A percentile compares a stretch with the other conserved stretches of the same genome.
Evolutionary conservation across 2,113 vertebrate genomes (phyloP).

Genomic region (Heliornis fulica): DNA sequence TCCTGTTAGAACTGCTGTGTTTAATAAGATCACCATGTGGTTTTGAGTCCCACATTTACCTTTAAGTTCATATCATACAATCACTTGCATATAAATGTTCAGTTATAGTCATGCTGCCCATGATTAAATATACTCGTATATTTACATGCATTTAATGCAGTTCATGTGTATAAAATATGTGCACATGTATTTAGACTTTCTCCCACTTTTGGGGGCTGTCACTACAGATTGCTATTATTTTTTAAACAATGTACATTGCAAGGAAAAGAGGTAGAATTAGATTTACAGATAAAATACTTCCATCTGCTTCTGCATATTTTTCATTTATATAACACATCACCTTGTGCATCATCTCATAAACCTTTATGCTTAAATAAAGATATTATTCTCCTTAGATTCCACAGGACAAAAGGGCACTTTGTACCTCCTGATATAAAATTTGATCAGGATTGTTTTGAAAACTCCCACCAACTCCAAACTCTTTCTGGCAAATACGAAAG

Average conservation of each 20-base stretch:
- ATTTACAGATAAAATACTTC: not conserved
- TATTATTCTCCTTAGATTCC: not conserved
- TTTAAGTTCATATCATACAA: not conserved
- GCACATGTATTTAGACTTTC: not conserved
- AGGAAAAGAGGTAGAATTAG: not conserved
- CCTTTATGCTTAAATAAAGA: not conserved
- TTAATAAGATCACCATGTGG: not conserved
- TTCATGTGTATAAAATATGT: not conserved
- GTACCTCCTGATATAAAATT: not conserved
- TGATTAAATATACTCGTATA: not conserved
- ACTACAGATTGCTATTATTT: not conserved
- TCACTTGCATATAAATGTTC: not conserved
- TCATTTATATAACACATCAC: not conserved
- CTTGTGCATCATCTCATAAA: not conserved
- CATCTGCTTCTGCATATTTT: not conserved
- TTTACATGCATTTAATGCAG: not conserved
- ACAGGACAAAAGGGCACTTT: not conserved
- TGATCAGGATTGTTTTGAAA: not conserved
- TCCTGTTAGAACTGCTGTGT: not conserved
- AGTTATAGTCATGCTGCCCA: not conserved
- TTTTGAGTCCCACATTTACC: not conserved
- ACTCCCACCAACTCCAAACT: not conserved
- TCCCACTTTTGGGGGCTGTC: not conserved
- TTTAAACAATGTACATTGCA: not conserved
- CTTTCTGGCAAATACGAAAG: not conserved